A percentile compares a stretch with the other conserved stretches of the same genome.
Conservation (phyloP, 2,797 vertebrate genomes). For the Chaetodon trifasciatus region DNA sequence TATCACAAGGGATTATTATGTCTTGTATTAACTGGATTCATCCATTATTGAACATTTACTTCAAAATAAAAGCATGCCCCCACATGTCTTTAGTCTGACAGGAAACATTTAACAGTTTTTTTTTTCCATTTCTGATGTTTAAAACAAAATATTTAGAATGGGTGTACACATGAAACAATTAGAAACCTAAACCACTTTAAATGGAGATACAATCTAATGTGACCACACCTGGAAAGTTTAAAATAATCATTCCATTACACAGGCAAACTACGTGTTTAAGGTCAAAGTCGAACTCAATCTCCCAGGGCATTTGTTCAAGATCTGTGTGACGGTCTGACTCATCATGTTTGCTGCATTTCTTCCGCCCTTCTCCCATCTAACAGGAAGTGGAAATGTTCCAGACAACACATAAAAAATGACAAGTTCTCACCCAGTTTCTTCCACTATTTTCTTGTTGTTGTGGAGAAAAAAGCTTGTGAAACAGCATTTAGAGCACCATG, state of each 20-base stretch:
- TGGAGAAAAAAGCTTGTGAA: constrained; percentile 3
- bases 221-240: background rate
- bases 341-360: background rate
- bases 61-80: constrained; percentile 46
- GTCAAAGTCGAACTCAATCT: background rate
- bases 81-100: constrained; percentile 18
- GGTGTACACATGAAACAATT: background rate
- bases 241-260: background rate
- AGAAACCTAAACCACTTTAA: background rate
- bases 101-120: background rate
- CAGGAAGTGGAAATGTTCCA: background rate
- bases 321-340: background rate
- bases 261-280: background rate
- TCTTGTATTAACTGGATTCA: constrained; percentile 34
- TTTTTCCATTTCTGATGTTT: background rate
- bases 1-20: constrained; percentile 69
- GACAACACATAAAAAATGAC: background rate
- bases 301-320: background rate
- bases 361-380: background rate
- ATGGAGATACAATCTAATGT: background rate
- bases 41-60: constrained; percentile 53
- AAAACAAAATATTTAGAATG: background rate
- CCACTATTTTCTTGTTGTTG: constrained; percentile 4
- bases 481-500: constrained; percentile 9
- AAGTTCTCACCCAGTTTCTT: background rate